A percentile compares a stretch with the other conserved stretches of the same genome.
Conservation (phyloP, 2,888 invertebrate genomes). For the Dusona sp. region DNA sequence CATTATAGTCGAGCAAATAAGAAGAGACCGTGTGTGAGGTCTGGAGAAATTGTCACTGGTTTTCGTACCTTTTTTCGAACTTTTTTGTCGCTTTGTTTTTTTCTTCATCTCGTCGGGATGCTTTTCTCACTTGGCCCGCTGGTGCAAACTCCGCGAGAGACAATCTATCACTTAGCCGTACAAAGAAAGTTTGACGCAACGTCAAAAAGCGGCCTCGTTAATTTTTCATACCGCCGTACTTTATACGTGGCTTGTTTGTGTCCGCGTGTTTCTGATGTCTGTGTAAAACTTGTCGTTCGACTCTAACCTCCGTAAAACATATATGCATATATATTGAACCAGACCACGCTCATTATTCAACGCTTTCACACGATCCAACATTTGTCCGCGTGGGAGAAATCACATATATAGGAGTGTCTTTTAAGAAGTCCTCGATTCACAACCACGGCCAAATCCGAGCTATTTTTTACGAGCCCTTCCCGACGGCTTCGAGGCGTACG, state of each 20-base stretch:
- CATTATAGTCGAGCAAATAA: conserved; percentile 16
- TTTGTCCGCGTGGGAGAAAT: conserved; percentile 32
- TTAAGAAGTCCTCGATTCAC: conserved; percentile 61
- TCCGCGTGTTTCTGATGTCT: conserved; percentile 1
- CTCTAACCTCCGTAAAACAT: conserved; percentile 41
- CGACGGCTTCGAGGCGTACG: neutral
- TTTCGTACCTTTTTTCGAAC: neutral
- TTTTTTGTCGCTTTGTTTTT: neutral
- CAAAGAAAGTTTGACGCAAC: conserved; percentile 80
- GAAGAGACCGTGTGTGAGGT: neutral
- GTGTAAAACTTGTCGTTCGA: conserved; percentile 63
- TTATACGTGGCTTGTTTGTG: conserved; percentile 20
- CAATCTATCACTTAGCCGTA: conserved; percentile 79
- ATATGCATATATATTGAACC: conserved; percentile 55
- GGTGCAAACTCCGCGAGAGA: conserved; percentile 64
- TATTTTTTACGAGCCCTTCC: conserved; percentile 6
- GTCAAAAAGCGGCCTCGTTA: conserved; percentile 80
- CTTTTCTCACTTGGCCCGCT: conserved; percentile 23
- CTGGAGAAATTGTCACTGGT: conserved; percentile 9
- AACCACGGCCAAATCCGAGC: neutral
- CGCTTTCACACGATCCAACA: conserved; percentile 65
- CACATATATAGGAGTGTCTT: conserved; percentile 46
- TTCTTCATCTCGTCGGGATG: neutral
- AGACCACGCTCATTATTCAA: conserved; percentile 68
- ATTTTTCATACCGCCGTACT: conserved; percentile 79